Base-by-base conservation (phyloP, 2,888 invertebrate species). In the Aspidiotus destructor region DNA sequence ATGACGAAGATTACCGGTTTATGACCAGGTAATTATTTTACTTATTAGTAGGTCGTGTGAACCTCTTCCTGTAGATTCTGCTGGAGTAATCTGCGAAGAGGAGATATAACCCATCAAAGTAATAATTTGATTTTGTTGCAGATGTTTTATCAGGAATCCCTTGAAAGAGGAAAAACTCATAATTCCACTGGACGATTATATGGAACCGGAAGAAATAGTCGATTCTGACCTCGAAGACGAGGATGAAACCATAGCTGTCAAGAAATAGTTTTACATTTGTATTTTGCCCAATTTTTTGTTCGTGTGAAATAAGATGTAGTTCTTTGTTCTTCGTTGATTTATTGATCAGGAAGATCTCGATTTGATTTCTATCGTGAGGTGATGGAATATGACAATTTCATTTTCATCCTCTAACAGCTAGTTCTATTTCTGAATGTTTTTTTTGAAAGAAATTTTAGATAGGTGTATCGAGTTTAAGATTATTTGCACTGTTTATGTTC, bases 151-250 rank as follows among this genome's bases (percentile, higher is more conserved):
- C 7, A 17, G n/a, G 1, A 42, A 61, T 55, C 62, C 61, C 6
- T 11, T 41, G 41, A 53, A 53, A 16, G 8, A 48, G 6, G 69
- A 69, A 16, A 69, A 55, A 13, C 54, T 69, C n/a, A 16, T 55
- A 16, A 62, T 69, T 62, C 44, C 55, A 62, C 10, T 69, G 9
- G 69, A 69, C 10, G 54, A 69, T 41, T 69, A 65, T 28, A 13
- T 65, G 8, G 65, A 28, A 1, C 55, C 54, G 40, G 65, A 65
- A 58, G 58, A 57, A 40, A n/a, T 48, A 42, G 10, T 65, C 10
- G 58, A 57, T 16, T 65, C 65, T 9, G 65, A 65, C 42, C 57
- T 57, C 40, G 65, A 65, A 57, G 65, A 65, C 17, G 65, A 65
- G 17, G 58, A 13, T 13, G 54, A 55, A 17, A 41, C 41, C 13